phyloP scores from a whole-genome alignment of 2,888 invertebrate species.

The Eremobia ochroleuca region DNA sequence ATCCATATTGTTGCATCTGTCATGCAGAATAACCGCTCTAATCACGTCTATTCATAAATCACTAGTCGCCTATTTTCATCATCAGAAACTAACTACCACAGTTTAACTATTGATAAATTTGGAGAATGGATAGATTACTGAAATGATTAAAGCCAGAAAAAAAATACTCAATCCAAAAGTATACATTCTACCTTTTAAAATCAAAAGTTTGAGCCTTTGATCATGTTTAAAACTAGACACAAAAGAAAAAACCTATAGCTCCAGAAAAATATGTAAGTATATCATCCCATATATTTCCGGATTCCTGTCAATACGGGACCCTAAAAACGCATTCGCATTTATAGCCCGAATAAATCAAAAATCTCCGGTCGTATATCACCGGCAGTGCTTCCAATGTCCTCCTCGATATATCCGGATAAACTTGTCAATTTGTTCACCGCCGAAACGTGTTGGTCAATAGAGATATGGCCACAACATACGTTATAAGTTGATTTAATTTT shows the following conservation, averaged over 20 bases:
- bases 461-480: constrained; percentile 73
- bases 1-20: neutral
- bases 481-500: constrained; percentile 82
- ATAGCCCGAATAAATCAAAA: constrained; percentile 77
- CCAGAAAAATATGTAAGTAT: constrained; percentile 10
- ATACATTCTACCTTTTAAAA: neutral
- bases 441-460: constrained; percentile 76
- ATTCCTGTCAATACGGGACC: constrained; percentile 64
- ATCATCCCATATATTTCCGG: constrained; percentile 38
- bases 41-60: neutral
- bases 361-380: constrained; percentile 62
- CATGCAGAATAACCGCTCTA: neutral
- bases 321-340: constrained; percentile 73
- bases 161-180: too few species aligned
- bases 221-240: neutral
- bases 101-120: too few species aligned
- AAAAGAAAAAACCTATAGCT: neutral
- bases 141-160: too few species aligned
- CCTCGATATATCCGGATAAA: constrained; percentile 80
- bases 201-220: neutral
- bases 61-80: neutral
- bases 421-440: constrained; percentile 79
- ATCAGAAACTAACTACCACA: neutral
- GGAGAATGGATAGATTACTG: neutral
- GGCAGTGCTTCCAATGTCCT: constrained; percentile 71